phyloP scores from a whole-genome alignment of 1,140 invertebrate species.

The Drepana arcuata region DNA sequence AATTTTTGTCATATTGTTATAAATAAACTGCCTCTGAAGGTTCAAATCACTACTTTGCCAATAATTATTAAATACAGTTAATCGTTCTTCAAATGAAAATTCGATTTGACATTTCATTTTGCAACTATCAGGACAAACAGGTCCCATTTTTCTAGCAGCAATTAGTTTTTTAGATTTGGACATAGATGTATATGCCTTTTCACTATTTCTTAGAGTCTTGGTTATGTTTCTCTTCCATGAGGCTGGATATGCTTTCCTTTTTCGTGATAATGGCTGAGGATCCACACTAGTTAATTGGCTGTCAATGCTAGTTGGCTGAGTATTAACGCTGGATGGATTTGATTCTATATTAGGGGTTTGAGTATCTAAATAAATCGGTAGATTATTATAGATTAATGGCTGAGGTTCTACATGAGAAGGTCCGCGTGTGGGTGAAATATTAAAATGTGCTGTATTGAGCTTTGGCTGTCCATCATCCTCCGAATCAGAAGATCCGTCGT shows the following conservation, averaged over 20 bases:
- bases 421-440: constrained; percentile 9
- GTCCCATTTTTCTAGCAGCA: constrained; percentile 17
- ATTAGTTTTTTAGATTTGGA: constrained; percentile 16
- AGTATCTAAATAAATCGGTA: not conserved
- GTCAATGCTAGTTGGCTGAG: constrained; percentile 11
- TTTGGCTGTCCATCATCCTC: constrained; percentile 9
- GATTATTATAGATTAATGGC: constrained; percentile 6
- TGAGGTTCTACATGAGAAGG: constrained; percentile 7
- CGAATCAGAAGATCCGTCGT: constrained; percentile 7
- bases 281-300: constrained; percentile 8
- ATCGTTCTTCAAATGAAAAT: constrained; percentile 12
- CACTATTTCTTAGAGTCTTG: constrained; percentile 13
- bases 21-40: constrained; percentile 21
- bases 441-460: constrained; percentile 2
- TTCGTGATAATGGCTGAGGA: constrained; percentile 6
- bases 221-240: constrained; percentile 14
- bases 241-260: constrained; percentile 14
- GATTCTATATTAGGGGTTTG: not conserved
- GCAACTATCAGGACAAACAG: constrained; percentile 17
- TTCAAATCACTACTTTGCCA: constrained; percentile 15
- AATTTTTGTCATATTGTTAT: constrained; percentile 16
- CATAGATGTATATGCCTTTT: constrained; percentile 10
- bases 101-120: constrained; percentile 12
- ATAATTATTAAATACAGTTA: constrained; percentile 14
- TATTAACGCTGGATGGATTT: constrained; percentile 5